phyloP scores from a whole-genome alignment of 1,140 invertebrate species.

The Drosophila kanapiae region DNA sequence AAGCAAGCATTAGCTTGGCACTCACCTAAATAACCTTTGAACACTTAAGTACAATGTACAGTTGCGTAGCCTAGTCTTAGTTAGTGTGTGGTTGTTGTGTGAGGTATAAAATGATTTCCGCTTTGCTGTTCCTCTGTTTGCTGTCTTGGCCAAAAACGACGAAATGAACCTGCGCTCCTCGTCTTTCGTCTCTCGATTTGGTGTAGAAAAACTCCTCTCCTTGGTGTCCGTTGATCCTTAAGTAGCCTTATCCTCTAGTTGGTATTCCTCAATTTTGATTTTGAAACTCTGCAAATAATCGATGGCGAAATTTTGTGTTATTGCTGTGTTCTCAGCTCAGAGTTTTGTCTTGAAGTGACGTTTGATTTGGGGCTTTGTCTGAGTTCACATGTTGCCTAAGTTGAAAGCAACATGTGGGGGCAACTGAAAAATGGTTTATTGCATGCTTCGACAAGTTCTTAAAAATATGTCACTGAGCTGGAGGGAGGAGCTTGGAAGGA shows the following conservation, averaged over 20 bases:
- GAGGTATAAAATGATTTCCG: conserved; percentile 84
- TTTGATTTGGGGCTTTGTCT: conserved; percentile 1
- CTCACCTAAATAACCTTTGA: conserved; percentile 80
- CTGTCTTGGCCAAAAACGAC: conserved; percentile 52
- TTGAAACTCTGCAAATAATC: conserved; percentile 80
- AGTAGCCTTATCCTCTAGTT: conserved; percentile 78
- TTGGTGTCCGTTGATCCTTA: conserved; percentile 69
- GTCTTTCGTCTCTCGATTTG: conserved; percentile 50
- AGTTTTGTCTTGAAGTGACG: conserved; percentile 40
- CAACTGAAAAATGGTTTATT: conserved; percentile 64
- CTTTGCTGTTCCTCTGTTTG: conserved; percentile 65
- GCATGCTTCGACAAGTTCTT: conserved; percentile 65
- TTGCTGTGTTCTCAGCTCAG: conserved; percentile 29
- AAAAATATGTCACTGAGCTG: conserved; percentile 23
- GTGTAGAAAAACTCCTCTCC: conserved; percentile 60
- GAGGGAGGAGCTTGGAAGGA: neutral
- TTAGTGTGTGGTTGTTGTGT: conserved; percentile 58
- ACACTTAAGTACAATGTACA: conserved; percentile 85
- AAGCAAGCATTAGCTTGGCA: neutral
- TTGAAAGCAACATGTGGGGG: conserved; percentile 34
- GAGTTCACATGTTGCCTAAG: conserved; percentile 36
- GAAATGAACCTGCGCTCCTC: conserved; percentile 26
- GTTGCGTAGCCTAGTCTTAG: conserved; percentile 73
- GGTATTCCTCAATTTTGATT: conserved; percentile 82
- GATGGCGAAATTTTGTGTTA: conserved; percentile 6